Percentiles rank a stretch among this genome's conserved stretches.
These are phyloP conservation scores for Romanogobio albipinnatus DNA, from an alignment of 2,113 vertebrate genomes.

Conservation along the genomic window DNA sequence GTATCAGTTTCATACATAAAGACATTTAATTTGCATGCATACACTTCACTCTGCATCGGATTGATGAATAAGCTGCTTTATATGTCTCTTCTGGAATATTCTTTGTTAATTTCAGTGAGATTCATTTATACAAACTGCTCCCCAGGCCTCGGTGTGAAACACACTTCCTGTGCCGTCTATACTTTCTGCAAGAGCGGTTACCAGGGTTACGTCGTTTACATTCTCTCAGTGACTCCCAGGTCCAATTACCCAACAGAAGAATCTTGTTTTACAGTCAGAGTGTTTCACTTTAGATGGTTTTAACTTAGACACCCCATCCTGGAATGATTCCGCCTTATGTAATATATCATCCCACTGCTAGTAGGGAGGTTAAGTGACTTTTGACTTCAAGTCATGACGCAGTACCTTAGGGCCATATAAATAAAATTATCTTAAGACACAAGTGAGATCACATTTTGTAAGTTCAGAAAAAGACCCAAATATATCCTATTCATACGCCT, in stretches of 20 bases:
- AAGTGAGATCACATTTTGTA: no score
- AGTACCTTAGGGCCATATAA: no score
- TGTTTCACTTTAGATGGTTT: background rate
- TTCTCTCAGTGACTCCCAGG: background rate
- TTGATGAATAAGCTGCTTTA: background rate
- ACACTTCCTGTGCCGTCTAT: background rate
- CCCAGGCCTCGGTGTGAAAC: background rate
- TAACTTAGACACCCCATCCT: background rate
- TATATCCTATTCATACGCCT: no score
- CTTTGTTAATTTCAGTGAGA: background rate
- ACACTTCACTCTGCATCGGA: no score
- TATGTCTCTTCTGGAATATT: background rate
- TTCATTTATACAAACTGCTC: background rate
- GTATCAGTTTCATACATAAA: background rate
- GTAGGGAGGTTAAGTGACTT: no score
- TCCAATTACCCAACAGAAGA: conserved; percentile 33
- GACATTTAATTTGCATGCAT: background rate
- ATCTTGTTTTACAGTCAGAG: background rate
- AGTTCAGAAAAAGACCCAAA: no score
- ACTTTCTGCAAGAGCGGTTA: conserved; percentile 2
- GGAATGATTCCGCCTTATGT: background rate
- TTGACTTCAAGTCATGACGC: no score
- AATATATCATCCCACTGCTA: conserved; percentile 21
- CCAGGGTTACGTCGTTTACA: conserved; percentile 39
- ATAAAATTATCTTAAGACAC: no score